Evolutionary conservation across 2,888 invertebrate genomes (phyloP), one percentile per base, ranked within the genome.

Genomic region (Criorhina ranunculi): DNA sequence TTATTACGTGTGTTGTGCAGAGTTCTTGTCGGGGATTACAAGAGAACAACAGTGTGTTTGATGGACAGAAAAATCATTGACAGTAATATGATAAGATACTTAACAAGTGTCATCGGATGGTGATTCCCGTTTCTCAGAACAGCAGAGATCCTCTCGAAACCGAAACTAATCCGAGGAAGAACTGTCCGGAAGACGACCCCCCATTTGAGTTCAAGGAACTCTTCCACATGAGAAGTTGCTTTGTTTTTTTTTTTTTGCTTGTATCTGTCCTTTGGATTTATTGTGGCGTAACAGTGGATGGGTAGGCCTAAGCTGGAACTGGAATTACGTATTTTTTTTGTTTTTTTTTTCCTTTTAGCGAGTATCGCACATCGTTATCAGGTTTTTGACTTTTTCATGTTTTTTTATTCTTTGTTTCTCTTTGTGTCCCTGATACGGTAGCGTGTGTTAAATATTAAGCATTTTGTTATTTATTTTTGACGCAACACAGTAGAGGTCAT

Each of bases 351-450:
- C 17, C n/a, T 35, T 49, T 49, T 24, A n/a, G 7, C 42, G 17
- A 31, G 46, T 42, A 72, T 59, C 64, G 31, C 60, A 73, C 31
- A 35, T 59, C 64, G 70, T 72, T 72, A 79, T 79, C 78, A 72
- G 72, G 72, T 79, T 72, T 79, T 79, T 79, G 72, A 79, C 78
- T 59, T 46, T 49, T 24, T 35, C 15, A 44, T 60, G 55, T 24
- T 11, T 33, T 59, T 44, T 37, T 2, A 6, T 17, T 19, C 0
- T 42, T 24, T 24, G 1, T 24, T 4, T 24, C 4, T 24, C 24
- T 17, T 46, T 53, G 44, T 51, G 29, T 55, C 19, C 9, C 17
- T 44, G 62, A 62, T 73, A 73, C 62, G 40, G 73, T 33, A 73
- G 73, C 62, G 73, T 73, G 62, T 62, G 62, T 62, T 73, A 60